phyloP scores from a whole-genome alignment of 1,140 invertebrate genomes.

The Anastatus disparis region DNA sequence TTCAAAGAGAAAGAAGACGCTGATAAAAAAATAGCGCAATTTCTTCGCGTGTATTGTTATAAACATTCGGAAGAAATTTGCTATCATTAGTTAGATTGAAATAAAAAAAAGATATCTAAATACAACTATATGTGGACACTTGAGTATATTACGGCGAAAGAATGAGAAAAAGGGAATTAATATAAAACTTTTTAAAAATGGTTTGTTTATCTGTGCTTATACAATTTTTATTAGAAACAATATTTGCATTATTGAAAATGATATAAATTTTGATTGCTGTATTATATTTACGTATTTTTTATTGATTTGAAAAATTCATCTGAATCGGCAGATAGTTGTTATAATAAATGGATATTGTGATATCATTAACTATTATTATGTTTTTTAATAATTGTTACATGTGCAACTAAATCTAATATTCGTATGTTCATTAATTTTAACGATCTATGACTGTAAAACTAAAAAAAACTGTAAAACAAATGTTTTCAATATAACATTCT shows the following conservation, averaged over 20 bases:
- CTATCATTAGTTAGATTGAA: conserved; percentile 20
- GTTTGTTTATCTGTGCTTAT: background rate
- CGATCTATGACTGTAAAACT: too few species aligned
- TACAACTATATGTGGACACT: conserved; percentile 3
- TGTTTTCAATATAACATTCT: conserved; percentile 16
- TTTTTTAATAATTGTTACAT: too few species aligned
- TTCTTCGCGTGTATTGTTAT: conserved; percentile 15
- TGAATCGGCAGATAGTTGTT: too few species aligned
- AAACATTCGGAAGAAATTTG: conserved; percentile 6
- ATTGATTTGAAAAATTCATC: too few species aligned
- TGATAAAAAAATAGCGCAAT: background rate
- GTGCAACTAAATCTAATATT: too few species aligned
- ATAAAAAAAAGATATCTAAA: conserved; percentile 17
- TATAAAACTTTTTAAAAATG: background rate
- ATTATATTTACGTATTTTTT: too few species aligned
- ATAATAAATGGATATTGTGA: too few species aligned
- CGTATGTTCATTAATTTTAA: too few species aligned
- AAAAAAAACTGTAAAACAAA: too few species aligned
- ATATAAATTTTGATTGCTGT: too few species aligned
- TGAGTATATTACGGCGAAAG: background rate
- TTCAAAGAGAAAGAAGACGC: background rate
- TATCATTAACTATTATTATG: too few species aligned
- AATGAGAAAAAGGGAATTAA: background rate
- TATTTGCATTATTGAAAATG: too few species aligned
- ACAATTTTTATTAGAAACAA: conserved; percentile 21